phyloP scores from a whole-genome alignment of 2,113 vertebrate species.

The Tyrannus savana region DNA sequence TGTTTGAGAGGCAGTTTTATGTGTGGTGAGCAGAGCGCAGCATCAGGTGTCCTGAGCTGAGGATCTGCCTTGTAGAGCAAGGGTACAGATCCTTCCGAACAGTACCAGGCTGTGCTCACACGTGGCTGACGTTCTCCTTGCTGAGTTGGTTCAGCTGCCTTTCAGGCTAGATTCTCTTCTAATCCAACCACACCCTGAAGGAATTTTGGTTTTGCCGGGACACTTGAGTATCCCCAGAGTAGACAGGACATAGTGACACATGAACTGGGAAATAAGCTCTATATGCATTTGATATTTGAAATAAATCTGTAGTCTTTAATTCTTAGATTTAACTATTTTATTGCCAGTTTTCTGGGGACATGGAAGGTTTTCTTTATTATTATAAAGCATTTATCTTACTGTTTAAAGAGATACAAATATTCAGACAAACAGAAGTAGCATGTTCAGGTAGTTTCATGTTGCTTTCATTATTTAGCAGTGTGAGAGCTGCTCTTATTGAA shows the following conservation, averaged over 20 bases:
- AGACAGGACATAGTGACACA: background rate
- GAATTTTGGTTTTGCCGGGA: background rate
- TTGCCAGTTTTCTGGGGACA: background rate
- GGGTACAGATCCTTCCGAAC: fast-evolving
- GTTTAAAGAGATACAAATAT: background rate
- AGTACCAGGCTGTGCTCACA: fast-evolving
- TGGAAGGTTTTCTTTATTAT: background rate
- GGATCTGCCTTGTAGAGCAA: fast-evolving
- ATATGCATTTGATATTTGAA: background rate
- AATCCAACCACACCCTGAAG: background rate
- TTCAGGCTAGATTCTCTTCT: background rate
- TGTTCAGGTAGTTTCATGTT: background rate
- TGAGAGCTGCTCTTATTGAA: background rate
- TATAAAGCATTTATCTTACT: background rate
- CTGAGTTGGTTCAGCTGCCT: background rate
- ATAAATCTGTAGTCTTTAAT: background rate
- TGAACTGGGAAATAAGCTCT: background rate
- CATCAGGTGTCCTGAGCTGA: fast-evolving
- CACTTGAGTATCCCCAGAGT: background rate
- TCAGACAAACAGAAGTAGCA: background rate
- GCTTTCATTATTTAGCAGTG: background rate
- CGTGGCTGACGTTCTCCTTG: background rate
- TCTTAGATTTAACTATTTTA: background rate
- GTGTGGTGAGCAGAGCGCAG: background rate
- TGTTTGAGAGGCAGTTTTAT: background rate